phyloP scores from a whole-genome alignment of 2,888 invertebrate genomes.

The Polyommatus iphigenia region DNA sequence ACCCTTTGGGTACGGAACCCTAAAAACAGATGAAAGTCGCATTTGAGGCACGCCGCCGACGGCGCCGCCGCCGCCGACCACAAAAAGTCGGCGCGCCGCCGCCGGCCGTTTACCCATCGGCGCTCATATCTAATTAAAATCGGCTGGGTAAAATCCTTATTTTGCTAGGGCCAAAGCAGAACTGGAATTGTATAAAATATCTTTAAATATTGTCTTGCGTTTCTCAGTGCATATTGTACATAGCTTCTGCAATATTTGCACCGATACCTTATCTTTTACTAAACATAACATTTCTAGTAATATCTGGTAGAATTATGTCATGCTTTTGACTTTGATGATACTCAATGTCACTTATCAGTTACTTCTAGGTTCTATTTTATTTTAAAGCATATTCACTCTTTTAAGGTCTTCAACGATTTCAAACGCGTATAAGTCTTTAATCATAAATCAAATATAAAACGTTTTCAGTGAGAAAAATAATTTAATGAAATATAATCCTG shows the following conservation, averaged over 20 bases:
- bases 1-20: too few relatives aligned
- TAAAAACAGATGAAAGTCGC: too few relatives aligned
- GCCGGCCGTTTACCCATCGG: too few relatives aligned
- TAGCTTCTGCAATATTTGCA: neutral
- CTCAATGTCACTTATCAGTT: neutral
- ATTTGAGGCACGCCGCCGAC: too few relatives aligned
- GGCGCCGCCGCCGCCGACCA: too few relatives aligned
- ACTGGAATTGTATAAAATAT: neutral
- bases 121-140: too few relatives aligned
- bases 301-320: neutral
- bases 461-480: neutral
- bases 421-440: neutral
- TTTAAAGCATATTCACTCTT: too few relatives aligned
- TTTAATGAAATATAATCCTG: neutral
- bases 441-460: too few relatives aligned
- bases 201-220: neutral
- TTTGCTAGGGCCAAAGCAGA: neutral
- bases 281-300: constrained; percentile 4
- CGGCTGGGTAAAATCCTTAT: neutral
- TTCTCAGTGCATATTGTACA: neutral
- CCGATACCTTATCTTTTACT: neutral
- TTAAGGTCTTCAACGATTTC: neutral
- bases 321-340: neutral
- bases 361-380: neutral
- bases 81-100: too few relatives aligned